Conservation (phyloP, 2,797 vertebrate genomes). For the Glyptemys insculpta region DNA sequence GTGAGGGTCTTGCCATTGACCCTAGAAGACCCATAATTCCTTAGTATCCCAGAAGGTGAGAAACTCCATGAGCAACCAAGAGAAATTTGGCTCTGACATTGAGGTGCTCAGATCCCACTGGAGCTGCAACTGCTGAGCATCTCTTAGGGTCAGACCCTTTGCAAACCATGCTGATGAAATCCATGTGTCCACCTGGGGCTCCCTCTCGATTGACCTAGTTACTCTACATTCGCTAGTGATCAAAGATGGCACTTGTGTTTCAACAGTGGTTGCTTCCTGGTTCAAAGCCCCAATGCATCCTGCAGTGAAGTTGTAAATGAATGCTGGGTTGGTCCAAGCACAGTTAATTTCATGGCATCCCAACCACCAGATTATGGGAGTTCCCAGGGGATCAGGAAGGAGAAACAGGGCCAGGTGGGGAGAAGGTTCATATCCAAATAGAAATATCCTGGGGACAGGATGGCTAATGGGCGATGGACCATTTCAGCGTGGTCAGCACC, state of each 20-base stretch:
- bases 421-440: neutral
- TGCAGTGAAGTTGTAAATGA: neutral
- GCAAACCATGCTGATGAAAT: neutral
- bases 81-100: neutral
- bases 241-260: neutral
- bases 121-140: neutral
- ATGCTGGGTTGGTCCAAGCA: neutral
- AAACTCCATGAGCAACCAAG: neutral
- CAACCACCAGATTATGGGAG: neutral
- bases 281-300: neutral
- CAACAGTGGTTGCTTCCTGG: neutral
- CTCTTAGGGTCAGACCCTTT: neutral
- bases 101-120: neutral
- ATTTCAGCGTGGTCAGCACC: neutral
- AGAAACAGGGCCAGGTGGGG: neutral
- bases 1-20: neutral
- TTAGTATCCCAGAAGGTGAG: neutral
- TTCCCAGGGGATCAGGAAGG: neutral
- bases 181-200: neutral
- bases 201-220: neutral
- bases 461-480: neutral
- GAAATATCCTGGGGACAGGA: neutral
- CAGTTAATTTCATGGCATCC: neutral
- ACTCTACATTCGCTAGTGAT: neutral
- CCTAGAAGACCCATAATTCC: neutral